These are phyloP conservation scores for Chlorospingus flavigularis DNA, from an alignment of 2,797 vertebrate genomes.

Conservation along the genomic window DNA sequence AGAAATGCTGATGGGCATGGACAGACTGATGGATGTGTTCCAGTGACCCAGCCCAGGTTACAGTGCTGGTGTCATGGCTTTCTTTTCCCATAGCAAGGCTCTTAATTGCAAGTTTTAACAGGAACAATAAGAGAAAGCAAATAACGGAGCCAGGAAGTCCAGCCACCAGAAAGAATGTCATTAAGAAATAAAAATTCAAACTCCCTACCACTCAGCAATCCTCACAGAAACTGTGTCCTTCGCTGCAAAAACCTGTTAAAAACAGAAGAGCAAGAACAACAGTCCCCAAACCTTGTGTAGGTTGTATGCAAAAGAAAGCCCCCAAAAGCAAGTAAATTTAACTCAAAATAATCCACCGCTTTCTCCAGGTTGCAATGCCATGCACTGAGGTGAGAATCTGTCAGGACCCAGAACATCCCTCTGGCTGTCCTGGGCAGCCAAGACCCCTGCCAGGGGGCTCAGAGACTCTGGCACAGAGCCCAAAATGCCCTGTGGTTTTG, in stretches of 20 bases:
- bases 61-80: not conserved
- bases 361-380: not conserved
- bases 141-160: not conserved
- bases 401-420: no score
- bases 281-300: not conserved
- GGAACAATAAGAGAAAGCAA: not conserved
- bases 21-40: accelerated
- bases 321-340: not conserved
- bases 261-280: not conserved
- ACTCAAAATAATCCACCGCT: not conserved
- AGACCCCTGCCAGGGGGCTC: no score
- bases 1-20: not conserved
- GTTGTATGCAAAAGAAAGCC: not conserved
- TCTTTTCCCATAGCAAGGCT: not conserved
- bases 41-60: not conserved
- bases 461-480: no score
- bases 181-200: constrained; percentile 25
- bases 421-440: no score
- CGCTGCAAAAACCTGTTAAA: not conserved
- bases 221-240: not conserved
- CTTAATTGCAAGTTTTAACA: constrained; percentile 12
- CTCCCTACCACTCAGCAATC: not conserved
- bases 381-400: not conserved
- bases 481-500: no score
- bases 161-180: not conserved